Evolutionary conservation across 2,113 vertebrate genomes (phyloP).

Genomic region (Sakesphorus luctuosus): DNA sequence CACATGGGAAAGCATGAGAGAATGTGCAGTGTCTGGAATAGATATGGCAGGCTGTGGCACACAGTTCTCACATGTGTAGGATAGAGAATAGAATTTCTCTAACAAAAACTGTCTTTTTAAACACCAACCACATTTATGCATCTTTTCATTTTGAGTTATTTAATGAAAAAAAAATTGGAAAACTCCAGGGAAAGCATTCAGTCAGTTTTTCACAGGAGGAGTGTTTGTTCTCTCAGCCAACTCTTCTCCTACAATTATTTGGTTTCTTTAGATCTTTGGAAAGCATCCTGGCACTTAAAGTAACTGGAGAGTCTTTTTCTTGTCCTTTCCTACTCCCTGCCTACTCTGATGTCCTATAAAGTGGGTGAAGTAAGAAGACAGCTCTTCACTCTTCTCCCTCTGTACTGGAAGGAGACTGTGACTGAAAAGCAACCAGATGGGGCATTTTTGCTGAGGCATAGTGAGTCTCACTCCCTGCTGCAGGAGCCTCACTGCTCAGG

Average conservation of each 20-base stretch:
- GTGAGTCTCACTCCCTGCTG: background rate
- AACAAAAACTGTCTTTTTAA: constrained; percentile 1
- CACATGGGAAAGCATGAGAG: background rate
- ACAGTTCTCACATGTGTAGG: background rate
- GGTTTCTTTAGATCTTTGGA: background rate
- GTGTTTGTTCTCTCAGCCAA: constrained; percentile 3
- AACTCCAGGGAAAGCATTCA: background rate
- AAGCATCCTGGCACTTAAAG: background rate
- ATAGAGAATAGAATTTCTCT: constrained; percentile 21
- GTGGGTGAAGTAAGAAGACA: background rate
- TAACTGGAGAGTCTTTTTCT: background rate
- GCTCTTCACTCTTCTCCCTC: background rate
- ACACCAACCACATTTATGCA: background rate
- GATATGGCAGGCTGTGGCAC: background rate
- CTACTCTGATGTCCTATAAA: background rate
- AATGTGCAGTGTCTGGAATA: background rate
- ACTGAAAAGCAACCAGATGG: background rate
- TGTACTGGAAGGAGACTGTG: background rate
- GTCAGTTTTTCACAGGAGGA: background rate
- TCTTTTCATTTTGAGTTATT: constrained; percentile 38
- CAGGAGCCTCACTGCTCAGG: background rate
- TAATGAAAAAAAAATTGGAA: background rate
- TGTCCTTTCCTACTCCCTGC: background rate
- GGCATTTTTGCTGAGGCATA: background rate
- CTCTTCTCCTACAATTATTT: background rate